Base-by-base conservation (phyloP, 2,888 invertebrate genomes). In the Idaea aversata region DNA sequence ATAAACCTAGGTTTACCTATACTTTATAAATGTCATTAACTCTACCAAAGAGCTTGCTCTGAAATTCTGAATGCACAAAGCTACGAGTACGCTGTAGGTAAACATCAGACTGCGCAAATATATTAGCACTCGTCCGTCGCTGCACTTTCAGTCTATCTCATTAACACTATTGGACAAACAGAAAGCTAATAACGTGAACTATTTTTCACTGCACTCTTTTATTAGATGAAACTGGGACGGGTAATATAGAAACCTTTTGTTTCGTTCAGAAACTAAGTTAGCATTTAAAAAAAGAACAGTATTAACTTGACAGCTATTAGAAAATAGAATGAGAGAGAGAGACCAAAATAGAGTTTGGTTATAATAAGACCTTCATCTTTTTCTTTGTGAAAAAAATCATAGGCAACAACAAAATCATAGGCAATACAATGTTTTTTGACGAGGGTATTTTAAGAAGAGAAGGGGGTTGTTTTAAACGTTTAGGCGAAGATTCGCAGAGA, bases 81-180 rank as follows among this genome's bases (percentile, higher is more conserved):
- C 10, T 47, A 25, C 25, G 25, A 25, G 25, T 3, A 25, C 25
- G 61, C 47, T 47, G 5, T 47, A 47, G 10, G 47, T 10, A 47
- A 47, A 47, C 47, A 47, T 47, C 47, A 1, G 47, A 47, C 47
- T 47, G 5, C 10, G 47, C 47, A 47, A 47, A 47, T 47, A 47
- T 47, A 47, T 47, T 47, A 47, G 47, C 47, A 59, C 59, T 4
- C 13, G 59, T 34, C 59, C 16, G 59, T 59, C 13, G 16, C 58
- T 59, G 15, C 58, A 15, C 59, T 16, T 16, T 59, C 59, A 25
- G 67, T 63, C 67, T 63, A 66, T 70, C 68, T 73, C 67, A 70
- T 68, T 69, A 70, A 47, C 59, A 34, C 65, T 69, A 70, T 67
- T 61, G 63, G 67, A 68, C 59, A 62, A 62, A 62, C 62, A 25